Evolutionary conservation across 2,888 invertebrate genomes (phyloP), one percentile per base, ranked within the genome.

Genomic region (Hemithea aestivaria): DNA sequence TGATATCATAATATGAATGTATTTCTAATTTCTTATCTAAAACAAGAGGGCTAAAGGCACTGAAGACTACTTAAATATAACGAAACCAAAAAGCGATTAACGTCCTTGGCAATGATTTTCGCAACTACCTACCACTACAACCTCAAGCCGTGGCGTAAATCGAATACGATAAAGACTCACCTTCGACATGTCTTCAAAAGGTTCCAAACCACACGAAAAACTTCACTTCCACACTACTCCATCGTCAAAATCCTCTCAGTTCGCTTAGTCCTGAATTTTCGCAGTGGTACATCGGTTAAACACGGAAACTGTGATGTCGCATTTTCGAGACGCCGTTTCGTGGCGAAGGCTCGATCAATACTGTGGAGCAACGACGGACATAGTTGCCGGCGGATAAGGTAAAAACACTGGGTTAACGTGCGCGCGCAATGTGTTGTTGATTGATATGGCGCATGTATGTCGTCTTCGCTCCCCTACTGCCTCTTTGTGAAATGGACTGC

Each of bases 361-460:
- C 84, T 84, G 67, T 49, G 53, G 60, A 54, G 56, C 53, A 56
- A 27, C 28, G 11, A 20, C 11, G 41, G 57, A 56, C 52, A 62
- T 69, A 59, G 66, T 55, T 64, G 66, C 71, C 73, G 73, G 73
- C 66, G 72, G 70, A 73, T 76, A 72, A 69, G 68, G 73, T 65
- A 74, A 74, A 77, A 77, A 72, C 64, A 63, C 63, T 58, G 53
- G 65, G 58, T 61, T 72, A 68, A 73, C 74, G 66, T 80, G 82
- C 83, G 83, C 81, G 81, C 80, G 79, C 83, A 80, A 59, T 63
- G 62, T 76, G 72, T 78, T 82, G 81, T 75, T 79, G 77, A 82
- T 73, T 72, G 75, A 73, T 65, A 68, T 56, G 51, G 74, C 75
- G 74, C 75, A 79, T 79, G 75, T 69, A 66, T 71, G 62, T 62